A percentile compares a stretch with the other conserved stretches of the same genome.
phyloP scores from a whole-genome alignment of 2,888 invertebrate species.

The Kuschelorhynchus macadamiae region DNA sequence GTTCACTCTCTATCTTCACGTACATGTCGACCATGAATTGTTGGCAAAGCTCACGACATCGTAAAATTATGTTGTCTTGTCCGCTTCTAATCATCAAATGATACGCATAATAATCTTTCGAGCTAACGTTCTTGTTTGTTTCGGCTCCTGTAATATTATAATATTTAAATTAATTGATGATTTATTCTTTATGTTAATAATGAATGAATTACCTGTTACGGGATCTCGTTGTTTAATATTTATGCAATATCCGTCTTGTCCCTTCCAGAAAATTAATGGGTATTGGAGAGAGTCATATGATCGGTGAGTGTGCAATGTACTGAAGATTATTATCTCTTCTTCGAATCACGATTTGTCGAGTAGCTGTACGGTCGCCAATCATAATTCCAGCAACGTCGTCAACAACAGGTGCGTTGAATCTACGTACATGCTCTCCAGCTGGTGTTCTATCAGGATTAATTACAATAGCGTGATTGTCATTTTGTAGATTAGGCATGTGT shows the following conservation, averaged over 20 bases:
- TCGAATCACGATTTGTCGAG: neutral
- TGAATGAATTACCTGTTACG: neutral
- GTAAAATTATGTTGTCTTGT: neutral
- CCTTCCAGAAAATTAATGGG: neutral
- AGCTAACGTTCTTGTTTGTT: constrained; percentile 15
- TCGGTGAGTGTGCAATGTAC: neutral
- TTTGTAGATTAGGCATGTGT: neutral
- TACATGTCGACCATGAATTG: constrained; percentile 65
- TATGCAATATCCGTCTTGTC: neutral
- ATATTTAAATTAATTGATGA: too few relatives aligned
- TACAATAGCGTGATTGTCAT: too few relatives aligned
- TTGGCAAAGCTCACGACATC: constrained; percentile 54
- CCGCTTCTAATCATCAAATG: constrained; percentile 5
- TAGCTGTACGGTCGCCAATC: neutral
- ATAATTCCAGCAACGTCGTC: neutral
- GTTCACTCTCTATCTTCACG: constrained; percentile 63
- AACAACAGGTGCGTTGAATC: neutral
- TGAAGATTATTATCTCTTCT: neutral
- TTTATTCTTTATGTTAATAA: too few relatives aligned
- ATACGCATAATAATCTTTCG: constrained; percentile 16
- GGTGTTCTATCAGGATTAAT: too few relatives aligned
- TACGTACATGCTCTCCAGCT: too few relatives aligned
- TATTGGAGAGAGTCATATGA: neutral
- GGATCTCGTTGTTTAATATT: neutral
- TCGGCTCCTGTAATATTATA: constrained; percentile 19